Evolutionary conservation across 2,888 invertebrate species (phyloP).

Genomic region (Dryocosmus kuriphilus): DNA sequence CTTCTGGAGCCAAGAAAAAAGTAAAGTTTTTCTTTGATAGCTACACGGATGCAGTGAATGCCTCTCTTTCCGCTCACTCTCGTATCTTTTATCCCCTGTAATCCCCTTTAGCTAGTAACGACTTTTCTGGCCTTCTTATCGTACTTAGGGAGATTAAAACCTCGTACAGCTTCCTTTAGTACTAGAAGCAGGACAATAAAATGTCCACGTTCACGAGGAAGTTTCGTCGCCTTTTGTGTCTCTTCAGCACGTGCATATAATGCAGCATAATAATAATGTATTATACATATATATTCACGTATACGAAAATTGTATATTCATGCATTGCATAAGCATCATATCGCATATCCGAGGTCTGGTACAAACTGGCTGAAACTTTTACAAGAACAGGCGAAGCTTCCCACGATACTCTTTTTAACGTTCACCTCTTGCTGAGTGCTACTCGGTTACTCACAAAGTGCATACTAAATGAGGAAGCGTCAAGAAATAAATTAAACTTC

Average conservation of each 20-base stretch:
- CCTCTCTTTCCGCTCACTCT: constrained; percentile 1
- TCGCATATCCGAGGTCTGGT: background rate
- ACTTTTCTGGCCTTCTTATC: constrained; percentile 28
- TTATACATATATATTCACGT: background rate
- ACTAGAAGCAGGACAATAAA: background rate
- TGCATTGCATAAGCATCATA: constrained; percentile 18
- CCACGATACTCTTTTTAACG: constrained; percentile 2
- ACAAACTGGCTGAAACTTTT: constrained; percentile 23
- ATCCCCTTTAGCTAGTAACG: constrained; percentile 28
- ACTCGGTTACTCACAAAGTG: background rate
- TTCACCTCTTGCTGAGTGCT: background rate
- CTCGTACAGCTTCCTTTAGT: constrained; percentile 30
- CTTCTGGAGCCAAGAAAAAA: background rate
- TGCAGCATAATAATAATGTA: background rate
- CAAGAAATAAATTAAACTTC: constrained; percentile 7
- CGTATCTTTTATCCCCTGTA: constrained; percentile 22
- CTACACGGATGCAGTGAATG: background rate
- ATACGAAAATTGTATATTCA: constrained; percentile 21
- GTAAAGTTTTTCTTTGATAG: background rate
- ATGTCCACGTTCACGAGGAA: background rate
- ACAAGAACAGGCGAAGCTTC: background rate
- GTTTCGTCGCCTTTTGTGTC: constrained; percentile 5
- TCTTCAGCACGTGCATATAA: background rate
- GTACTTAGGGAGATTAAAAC: constrained; percentile 34
- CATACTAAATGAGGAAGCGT: background rate